Conservation (phyloP, 1,140 invertebrate species). For the Drosophila repletoides region DNA sequence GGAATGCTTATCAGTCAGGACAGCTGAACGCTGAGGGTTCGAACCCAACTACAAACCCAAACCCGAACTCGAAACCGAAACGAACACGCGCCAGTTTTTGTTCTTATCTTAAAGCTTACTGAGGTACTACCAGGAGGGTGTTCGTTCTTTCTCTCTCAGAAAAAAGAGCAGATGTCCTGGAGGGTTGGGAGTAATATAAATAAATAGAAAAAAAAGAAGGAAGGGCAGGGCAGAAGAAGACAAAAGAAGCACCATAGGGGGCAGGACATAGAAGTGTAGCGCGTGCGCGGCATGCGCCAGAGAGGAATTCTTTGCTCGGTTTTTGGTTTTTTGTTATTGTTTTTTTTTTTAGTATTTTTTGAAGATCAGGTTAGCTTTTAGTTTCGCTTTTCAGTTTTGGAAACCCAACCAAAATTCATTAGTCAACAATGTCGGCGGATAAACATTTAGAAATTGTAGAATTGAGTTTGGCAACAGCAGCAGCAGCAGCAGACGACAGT, state of each 20-base stretch:
- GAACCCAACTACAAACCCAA: constrained; percentile 13
- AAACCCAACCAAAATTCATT: constrained; percentile 36
- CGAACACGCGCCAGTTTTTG: constrained; percentile 16
- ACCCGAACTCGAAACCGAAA: too few relatives aligned
- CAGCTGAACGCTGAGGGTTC: constrained; percentile 59
- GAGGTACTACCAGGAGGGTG: constrained; percentile 27
- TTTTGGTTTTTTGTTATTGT: too few relatives aligned
- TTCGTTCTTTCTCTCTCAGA: too few relatives aligned
- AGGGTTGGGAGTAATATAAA: too few relatives aligned
- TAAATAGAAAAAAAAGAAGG: background rate
- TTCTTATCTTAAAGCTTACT: constrained; percentile 73
- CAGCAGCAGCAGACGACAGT: constrained; percentile 25
- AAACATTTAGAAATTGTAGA: constrained; percentile 60
- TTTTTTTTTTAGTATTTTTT: too few relatives aligned
- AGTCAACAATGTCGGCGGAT: constrained; percentile 59
- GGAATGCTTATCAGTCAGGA: constrained; percentile 65
- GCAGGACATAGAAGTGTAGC: background rate
- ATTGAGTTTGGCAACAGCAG: constrained; percentile 31
- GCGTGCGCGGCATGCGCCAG: constrained; percentile 57
- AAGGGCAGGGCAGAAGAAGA: background rate
- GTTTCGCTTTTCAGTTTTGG: constrained; percentile 12
- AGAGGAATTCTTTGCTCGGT: too few relatives aligned
- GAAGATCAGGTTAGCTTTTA: constrained; percentile 15
- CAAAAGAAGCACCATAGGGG: background rate
- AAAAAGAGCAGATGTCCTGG: constrained; percentile 71